phyloP scores from a whole-genome alignment of 2,888 invertebrate genomes.

The Eumerus sabulonum region DNA sequence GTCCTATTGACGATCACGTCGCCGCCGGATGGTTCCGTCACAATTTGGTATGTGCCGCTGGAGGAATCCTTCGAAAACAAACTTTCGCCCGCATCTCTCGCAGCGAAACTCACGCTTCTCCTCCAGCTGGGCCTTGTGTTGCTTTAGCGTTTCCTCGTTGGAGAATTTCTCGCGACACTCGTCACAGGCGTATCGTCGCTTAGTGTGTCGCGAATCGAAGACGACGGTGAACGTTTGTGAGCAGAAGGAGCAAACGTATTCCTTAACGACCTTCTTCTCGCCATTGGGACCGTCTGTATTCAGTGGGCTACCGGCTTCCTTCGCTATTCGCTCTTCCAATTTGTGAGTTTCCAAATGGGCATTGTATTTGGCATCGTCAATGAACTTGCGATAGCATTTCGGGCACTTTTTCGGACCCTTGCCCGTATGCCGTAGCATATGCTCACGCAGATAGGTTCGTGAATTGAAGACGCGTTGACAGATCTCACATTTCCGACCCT shows the following conservation, averaged over 20 bases:
- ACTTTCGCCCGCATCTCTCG: slow-evolving; percentile 77
- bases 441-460: slow-evolving; percentile 77
- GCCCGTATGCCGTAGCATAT: slow-evolving; percentile 77
- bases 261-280: slow-evolving; percentile 77
- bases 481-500: slow-evolving; percentile 76
- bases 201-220: slow-evolving; percentile 77
- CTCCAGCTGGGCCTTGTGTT: slow-evolving; percentile 77
- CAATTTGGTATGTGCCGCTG: slow-evolving; percentile 77
- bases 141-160: slow-evolving; percentile 76
- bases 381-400: slow-evolving; percentile 77
- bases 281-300: slow-evolving; percentile 71
- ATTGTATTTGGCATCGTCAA: slow-evolving; percentile 76
- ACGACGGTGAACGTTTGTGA: slow-evolving; percentile 77
- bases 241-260: slow-evolving; percentile 78
- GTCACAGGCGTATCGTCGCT: slow-evolving; percentile 78
- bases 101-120: slow-evolving; percentile 78
- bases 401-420: slow-evolving; percentile 77
- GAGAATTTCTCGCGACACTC: slow-evolving; percentile 78
- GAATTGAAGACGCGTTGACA: slow-evolving; percentile 78
- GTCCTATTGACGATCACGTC: slow-evolving; percentile 72
- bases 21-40: slow-evolving; percentile 78
- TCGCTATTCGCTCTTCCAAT: slow-evolving; percentile 76
- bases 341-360: slow-evolving; percentile 77
- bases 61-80: slow-evolving; percentile 78
- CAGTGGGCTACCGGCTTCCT: slow-evolving; percentile 72